A percentile compares a stretch with the other conserved stretches of the same genome.
These are phyloP conservation scores for Sphenopsis melanotis DNA, from an alignment of 2,797 vertebrate genomes.

Conservation along the genomic window DNA sequence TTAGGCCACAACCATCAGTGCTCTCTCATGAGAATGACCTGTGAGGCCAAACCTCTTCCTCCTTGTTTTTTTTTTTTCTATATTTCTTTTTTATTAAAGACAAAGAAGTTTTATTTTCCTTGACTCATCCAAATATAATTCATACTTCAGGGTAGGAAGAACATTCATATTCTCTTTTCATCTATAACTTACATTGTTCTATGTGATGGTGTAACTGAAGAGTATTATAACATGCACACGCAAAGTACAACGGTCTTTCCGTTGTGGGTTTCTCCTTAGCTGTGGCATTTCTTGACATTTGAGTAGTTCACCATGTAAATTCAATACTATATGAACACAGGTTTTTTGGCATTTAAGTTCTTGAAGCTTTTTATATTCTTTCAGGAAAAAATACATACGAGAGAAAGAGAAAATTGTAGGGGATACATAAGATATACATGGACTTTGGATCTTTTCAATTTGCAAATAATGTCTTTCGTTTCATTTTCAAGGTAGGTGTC, in stretches of 20 bases:
- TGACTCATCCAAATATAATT: not conserved
- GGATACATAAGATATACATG: not conserved
- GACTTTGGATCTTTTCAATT: not conserved
- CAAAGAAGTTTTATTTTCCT: not conserved
- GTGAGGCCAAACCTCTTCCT: not conserved
- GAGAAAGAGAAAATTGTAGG: not conserved
- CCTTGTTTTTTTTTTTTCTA: not conserved
- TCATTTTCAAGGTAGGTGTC: not conserved
- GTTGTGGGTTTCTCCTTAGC: not conserved
- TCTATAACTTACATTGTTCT: not conserved
- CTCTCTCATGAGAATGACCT: not conserved
- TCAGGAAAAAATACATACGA: not conserved
- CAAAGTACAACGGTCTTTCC: not conserved
- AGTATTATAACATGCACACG: not conserved
- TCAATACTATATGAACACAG: not conserved
- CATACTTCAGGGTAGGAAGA: not conserved
- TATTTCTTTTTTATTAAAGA: not conserved
- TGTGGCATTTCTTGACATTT: not conserved
- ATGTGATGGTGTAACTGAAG: not conserved
- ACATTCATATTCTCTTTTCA: not conserved
- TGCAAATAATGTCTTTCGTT: not conserved
- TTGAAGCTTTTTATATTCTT: not conserved
- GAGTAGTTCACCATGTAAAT: not conserved
- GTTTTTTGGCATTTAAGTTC: not conserved
- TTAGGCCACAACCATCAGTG: not conserved